Evolutionary conservation across 2,888 invertebrate genomes (phyloP), one percentile per base, ranked within the genome.

Genomic region (Balanococcus diminutus): DNA sequence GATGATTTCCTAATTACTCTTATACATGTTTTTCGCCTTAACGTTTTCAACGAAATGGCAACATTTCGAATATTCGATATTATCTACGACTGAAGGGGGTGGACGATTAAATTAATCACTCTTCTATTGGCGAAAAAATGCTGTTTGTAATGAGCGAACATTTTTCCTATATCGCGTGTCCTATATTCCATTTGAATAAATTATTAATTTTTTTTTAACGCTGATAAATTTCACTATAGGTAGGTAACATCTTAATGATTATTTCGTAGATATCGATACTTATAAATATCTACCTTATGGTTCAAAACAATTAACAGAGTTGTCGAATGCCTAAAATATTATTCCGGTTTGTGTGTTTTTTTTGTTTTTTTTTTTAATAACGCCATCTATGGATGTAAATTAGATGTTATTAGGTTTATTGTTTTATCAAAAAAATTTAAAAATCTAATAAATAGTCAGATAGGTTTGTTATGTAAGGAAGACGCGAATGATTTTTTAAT

Each of bases 281-380:
- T 2, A 75, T 75, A 75, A 75, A 75, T 19, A 36, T 32, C 75
- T 32, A 31, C 8, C 16, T 32, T 32, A 32, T 75, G 75, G 75
- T 75, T 75, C 75, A 32, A n/a, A 4, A 28, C 75, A 32, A 75
- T 75, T 32, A 32, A 75, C 75, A 32, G 36, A 8, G 32, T 31
- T 75, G 75, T 75, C 75, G 32, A 75, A n/a, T n/a, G 11, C 5
- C 32, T 32, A n/a, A 75, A 75, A 32, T 75, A 75, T 75, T 75
- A 75, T 75, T 75, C 75, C 75, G 32, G 75, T 75, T 75, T 75
- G n/a, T n/a, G n/a, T n/a, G n/a, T n/a, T n/a, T n/a, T n/a, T n/a
- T n/a, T n/a, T 19, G 51, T 5, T 75, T 31, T 32, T n/a, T 32
- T n/a, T n/a, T n/a, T n/a, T n/a, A n/a, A n/a, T n/a, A n/a, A n/a